A percentile compares a stretch with the other conserved stretches of the same genome.
phyloP scores from a whole-genome alignment of 1,140 invertebrate species.

The Pristionchus pacificus region DNA sequence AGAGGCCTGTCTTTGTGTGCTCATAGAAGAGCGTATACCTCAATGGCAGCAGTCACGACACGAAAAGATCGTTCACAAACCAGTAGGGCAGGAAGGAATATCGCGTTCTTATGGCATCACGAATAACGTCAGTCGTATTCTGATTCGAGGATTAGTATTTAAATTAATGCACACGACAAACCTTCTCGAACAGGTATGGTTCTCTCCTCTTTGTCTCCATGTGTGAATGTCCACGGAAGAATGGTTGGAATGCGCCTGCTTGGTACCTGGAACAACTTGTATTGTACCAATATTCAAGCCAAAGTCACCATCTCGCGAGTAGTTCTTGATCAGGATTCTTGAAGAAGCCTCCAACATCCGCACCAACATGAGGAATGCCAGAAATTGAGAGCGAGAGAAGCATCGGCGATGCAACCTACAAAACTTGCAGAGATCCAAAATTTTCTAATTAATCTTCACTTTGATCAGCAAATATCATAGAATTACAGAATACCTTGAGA shows the following conservation, averaged over 20 bases:
- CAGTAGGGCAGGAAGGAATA: conserved; percentile 86
- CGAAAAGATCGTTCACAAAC: conserved; percentile 58
- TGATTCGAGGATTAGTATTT: not conserved
- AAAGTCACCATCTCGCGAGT: conserved; percentile 73
- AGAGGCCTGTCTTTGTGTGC: conserved; percentile 70
- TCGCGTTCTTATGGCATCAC: conserved; percentile 74
- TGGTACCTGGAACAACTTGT: conserved; percentile 68
- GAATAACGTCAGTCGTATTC: conserved; percentile 64
- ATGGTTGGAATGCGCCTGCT: conserved; percentile 74
- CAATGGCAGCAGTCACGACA: conserved; percentile 22
- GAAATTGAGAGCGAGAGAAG: conserved; percentile 79
- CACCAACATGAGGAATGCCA: conserved; percentile 90
- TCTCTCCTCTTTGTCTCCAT: conserved; percentile 92
- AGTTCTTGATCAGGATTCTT: conserved; percentile 87
- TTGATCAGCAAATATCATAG: too few relatives aligned
- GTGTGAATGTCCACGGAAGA: conserved; percentile 73
- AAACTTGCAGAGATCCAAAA: conserved; percentile 24
- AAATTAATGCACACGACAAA: not conserved
- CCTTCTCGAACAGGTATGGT: conserved; percentile 79
- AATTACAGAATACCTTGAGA: conserved; percentile 31
- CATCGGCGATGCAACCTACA: conserved; percentile 85
- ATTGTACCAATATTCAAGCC: not conserved
- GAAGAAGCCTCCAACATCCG: conserved; percentile 97
- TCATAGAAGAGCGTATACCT: conserved; percentile 87
- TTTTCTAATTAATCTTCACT: not conserved